These are phyloP conservation scores for Globodera ellingtonae DNA, from an alignment of 1,140 invertebrate genomes.

Conservation along the genomic window DNA sequence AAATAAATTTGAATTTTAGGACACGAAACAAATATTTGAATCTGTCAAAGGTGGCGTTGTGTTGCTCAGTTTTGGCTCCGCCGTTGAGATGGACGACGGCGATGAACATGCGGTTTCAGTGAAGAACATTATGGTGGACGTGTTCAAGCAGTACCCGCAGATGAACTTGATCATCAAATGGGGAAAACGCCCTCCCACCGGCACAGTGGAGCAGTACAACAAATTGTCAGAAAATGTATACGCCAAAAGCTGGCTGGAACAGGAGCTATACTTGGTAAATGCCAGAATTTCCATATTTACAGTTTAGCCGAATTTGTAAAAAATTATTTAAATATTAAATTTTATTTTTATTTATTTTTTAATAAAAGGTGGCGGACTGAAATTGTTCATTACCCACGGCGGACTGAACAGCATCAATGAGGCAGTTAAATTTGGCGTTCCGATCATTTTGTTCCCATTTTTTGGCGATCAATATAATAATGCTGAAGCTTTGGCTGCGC, in stretches of 20 bases:
- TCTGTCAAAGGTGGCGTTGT: conserved; percentile 32
- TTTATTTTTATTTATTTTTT: not conserved
- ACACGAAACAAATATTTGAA: conserved; percentile 34
- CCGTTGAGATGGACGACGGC: conserved; percentile 35
- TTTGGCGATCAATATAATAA: conserved; percentile 48
- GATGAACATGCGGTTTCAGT: not conserved
- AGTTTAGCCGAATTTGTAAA: no score
- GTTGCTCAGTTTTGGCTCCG: conserved; percentile 44
- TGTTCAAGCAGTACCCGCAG: conserved; percentile 42
- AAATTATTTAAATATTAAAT: no score
- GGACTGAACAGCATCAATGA: conserved; percentile 18
- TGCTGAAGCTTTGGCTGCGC: not conserved
- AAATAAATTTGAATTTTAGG: not conserved
- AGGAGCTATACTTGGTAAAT: conserved; percentile 72
- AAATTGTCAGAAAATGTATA: conserved; percentile 53
- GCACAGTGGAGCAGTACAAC: conserved; percentile 19
- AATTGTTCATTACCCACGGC: conserved; percentile 18
- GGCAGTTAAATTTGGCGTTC: conserved; percentile 74
- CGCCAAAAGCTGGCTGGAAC: conserved; percentile 73
- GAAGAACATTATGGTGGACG: conserved; percentile 45
- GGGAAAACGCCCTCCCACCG: not conserved
- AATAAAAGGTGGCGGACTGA: conserved; percentile 69
- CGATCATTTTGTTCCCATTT: conserved; percentile 74
- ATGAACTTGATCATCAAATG: conserved; percentile 49
- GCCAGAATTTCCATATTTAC: conserved; percentile 47